Evolutionary conservation across 2,113 vertebrate genomes (phyloP).

Genomic region (Podiceps cristatus): DNA sequence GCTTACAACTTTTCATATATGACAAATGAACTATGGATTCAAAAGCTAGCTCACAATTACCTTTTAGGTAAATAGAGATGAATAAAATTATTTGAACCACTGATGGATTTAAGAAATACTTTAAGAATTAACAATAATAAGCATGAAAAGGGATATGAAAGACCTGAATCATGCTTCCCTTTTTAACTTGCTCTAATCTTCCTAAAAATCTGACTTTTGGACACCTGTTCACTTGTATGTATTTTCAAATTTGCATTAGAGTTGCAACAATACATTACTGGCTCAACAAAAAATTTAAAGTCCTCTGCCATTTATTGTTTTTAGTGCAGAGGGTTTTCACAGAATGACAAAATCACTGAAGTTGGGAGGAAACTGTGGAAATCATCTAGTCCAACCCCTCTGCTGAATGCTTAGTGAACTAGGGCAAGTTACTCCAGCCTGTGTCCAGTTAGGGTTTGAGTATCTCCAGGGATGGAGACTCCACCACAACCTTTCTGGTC

Average conservation of each 20-base stretch:
- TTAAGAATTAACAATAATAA: not conserved
- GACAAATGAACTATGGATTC: not conserved
- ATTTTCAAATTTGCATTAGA: not conserved
- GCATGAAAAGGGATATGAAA: not conserved
- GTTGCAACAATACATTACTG: not conserved
- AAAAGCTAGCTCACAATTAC: not conserved
- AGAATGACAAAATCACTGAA: not conserved
- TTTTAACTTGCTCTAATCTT: not conserved
- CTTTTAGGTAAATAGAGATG: not conserved
- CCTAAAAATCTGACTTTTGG: not conserved
- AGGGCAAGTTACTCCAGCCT: not conserved
- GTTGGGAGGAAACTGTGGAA: not conserved
- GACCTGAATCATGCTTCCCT: not conserved
- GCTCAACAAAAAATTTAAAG: not conserved
- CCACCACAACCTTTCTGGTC: not conserved
- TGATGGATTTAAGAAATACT: not conserved
- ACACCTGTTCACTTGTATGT: not conserved
- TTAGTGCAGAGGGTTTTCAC: not conserved
- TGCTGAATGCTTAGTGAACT: not conserved
- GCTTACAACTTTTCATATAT: not conserved
- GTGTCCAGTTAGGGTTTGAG: fast-evolving
- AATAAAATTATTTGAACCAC: not conserved
- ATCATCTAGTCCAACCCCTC: not conserved
- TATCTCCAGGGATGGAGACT: not conserved
- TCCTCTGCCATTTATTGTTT: not conserved